Evolutionary conservation across 2,113 vertebrate species (phyloP).

Genomic region (Petroica traversi): DNA sequence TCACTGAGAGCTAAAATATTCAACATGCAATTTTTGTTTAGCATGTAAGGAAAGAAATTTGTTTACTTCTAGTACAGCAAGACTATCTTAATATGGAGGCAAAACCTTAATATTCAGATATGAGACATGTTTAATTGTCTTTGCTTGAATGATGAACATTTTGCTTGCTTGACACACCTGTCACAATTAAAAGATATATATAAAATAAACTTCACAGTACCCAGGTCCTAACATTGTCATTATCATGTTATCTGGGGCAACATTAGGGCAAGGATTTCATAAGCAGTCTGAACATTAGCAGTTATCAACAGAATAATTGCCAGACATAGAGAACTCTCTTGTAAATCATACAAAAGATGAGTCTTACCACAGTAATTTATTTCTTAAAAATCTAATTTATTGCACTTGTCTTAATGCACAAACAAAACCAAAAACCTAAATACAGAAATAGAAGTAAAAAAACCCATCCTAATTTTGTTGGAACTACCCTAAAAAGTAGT

Average conservation of each 20-base stretch:
- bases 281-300: too few relatives aligned
- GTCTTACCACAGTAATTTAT: not conserved
- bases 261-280: not conserved
- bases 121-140: not conserved
- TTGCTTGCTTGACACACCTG: not conserved
- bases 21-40: not conserved
- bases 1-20: not conserved
- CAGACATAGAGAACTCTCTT: not conserved
- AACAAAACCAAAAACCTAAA: constrained; percentile 35
- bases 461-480: not conserved
- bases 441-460: constrained; percentile 53
- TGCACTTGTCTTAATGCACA: constrained; percentile 74
- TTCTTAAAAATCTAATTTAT: constrained; percentile 71
- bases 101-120: not conserved
- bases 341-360: not conserved
- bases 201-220: not conserved
- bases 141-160: not conserved
- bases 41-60: not conserved
- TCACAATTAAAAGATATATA: not conserved
- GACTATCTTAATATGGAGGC: not conserved
- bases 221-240: not conserved
- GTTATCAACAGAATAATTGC: not conserved
- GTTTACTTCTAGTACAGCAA: not conserved
- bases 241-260: not conserved
- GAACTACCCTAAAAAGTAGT: constrained; percentile 47